phyloP scores from a whole-genome alignment of 35 echinoderm and acorn worm genomes.

The Patiria miniata region DNA sequence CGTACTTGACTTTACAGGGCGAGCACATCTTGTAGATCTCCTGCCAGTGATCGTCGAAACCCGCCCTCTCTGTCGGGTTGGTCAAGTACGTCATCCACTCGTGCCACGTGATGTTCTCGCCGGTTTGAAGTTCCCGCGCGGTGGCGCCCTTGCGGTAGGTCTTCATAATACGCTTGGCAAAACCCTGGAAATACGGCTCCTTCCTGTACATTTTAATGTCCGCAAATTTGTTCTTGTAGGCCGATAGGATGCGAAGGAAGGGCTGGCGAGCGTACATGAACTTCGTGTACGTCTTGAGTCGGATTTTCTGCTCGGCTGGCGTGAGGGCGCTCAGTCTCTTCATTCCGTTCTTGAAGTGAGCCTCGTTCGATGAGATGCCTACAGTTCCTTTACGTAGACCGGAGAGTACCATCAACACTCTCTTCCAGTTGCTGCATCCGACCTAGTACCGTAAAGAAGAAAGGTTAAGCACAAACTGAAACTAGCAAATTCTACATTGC shows the following conservation, averaged over 20 bases:
- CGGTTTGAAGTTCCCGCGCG: conserved; percentile 62
- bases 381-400: conserved; percentile 46
- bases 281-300: conserved; percentile 76
- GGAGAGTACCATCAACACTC: conserved; percentile 73
- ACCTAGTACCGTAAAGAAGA: conserved; percentile 13
- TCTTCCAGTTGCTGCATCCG: conserved; percentile 91
- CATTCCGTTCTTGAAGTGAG: conserved; percentile 88
- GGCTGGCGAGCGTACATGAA: conserved; percentile 88
- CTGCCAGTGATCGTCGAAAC: conserved; percentile 96
- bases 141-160: conserved; percentile 79
- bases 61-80: conserved; percentile 40
- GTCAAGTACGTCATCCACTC: conserved; percentile 88
- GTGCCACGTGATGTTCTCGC: conserved; percentile 83
- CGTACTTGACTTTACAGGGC: conserved; percentile 85
- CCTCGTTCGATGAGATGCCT: conserved; percentile 76
- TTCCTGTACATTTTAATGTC: conserved; percentile 74
- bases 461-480: not conserved
- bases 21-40: conserved; percentile 84
- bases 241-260: conserved; percentile 86
- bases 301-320: conserved; percentile 27
- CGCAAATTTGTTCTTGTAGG: conserved; percentile 91
- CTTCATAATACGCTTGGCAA: conserved; percentile 93
- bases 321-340: conserved; percentile 60
- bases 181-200: conserved; percentile 82
- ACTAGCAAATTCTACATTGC: not conserved